Percentiles rank a stretch among this genome's conserved stretches.
phyloP scores from a whole-genome alignment of 2,113 vertebrate species.

The Hippopotamus amphibius region DNA sequence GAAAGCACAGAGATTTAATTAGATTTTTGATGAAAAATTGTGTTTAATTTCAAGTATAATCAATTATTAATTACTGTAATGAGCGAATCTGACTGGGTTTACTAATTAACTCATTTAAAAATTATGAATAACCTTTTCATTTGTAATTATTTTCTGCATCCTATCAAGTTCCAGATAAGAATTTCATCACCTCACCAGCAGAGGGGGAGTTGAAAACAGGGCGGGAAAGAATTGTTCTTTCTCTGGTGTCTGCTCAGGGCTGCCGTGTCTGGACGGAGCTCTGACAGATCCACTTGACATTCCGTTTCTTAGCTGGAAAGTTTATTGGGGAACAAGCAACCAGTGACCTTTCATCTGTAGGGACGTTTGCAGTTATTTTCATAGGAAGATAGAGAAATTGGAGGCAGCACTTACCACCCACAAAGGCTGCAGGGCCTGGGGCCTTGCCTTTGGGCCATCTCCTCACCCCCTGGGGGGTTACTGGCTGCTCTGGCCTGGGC shows the following conservation, averaged over 20 bases:
- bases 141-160: constrained; percentile 90
- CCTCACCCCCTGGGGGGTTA: not conserved
- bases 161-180: constrained; percentile 86
- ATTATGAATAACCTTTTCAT: constrained; percentile 97
- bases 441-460: not conserved
- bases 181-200: constrained; percentile 78
- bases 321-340: constrained; percentile 2
- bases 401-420: not conserved
- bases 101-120: constrained; percentile 99
- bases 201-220: constrained; percentile 21
- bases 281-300: not conserved
- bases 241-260: not conserved
- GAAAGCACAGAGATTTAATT: constrained; percentile 94
- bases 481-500: not conserved
- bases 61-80: constrained; percentile 99
- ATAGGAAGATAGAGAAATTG: not conserved
- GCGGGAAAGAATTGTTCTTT: not conserved
- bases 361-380: not conserved
- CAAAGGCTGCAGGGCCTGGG: not conserved
- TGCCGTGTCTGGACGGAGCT: not conserved
- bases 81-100: constrained; percentile 93
- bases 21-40: constrained; percentile 98
- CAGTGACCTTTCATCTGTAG: constrained; percentile 38
- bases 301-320: constrained; percentile 26
- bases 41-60: constrained; percentile 99